These are phyloP conservation scores for Leptinotarsa lineolata DNA, from an alignment of 1,140 invertebrate genomes.

Conservation along the genomic window DNA sequence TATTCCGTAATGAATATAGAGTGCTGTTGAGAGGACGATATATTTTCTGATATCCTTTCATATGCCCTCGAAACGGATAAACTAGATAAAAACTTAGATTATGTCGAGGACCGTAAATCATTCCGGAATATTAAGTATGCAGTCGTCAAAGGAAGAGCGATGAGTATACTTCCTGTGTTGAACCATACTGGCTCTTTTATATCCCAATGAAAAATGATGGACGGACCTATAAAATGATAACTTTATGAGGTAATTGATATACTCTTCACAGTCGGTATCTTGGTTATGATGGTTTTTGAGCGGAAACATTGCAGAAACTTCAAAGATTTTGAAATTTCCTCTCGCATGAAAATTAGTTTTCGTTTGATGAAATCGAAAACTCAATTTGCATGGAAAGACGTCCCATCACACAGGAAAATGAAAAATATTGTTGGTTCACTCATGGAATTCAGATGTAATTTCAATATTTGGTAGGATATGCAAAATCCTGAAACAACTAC, in stretches of 20 bases:
- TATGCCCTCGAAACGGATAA: background rate
- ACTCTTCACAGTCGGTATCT: background rate
- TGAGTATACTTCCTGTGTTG: background rate
- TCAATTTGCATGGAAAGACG: no score
- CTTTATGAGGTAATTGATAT: background rate
- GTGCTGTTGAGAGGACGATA: conserved; percentile 6
- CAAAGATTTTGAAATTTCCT: no score
- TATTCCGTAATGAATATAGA: conserved; percentile 20
- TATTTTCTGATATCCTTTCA: background rate
- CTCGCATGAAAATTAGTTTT: no score
- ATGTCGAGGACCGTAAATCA: background rate
- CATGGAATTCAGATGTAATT: no score
- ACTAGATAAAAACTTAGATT: background rate
- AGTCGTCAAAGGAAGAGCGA: background rate
- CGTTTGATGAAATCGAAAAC: no score
- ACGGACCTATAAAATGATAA: background rate
- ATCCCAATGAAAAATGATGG: background rate
- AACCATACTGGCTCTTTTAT: background rate
- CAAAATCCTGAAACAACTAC: no score
- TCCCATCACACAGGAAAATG: no score
- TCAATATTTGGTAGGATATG: no score
- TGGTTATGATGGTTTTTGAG: no score
- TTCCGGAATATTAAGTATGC: conserved; percentile 3
- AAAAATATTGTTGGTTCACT: no score
- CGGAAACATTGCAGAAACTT: no score